Evolutionary conservation across 2,888 invertebrate genomes (phyloP).

Genomic region (Ethmia dodecea): DNA sequence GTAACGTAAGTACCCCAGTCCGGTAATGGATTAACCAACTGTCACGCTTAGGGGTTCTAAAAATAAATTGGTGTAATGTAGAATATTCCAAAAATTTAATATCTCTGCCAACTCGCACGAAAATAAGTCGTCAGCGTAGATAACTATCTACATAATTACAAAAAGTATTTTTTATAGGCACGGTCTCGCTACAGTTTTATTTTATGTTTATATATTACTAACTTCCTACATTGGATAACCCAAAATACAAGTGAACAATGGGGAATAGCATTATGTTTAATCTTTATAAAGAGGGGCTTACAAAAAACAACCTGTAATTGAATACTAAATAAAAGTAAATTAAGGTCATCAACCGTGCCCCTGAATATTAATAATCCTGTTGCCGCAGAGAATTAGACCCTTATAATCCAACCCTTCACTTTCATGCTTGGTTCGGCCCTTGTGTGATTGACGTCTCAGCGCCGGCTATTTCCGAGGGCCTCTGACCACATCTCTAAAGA

Average conservation of each 20-base stretch:
- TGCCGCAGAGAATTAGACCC: conserved; percentile 59
- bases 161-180: too few relatives aligned
- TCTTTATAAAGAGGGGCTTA: conserved; percentile 18
- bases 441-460: conserved; percentile 62
- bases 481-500: conserved; percentile 31
- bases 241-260: neutral
- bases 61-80: too few relatives aligned
- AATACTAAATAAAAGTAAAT: conserved; percentile 58
- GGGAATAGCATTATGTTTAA: neutral
- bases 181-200: too few relatives aligned
- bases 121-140: too few relatives aligned
- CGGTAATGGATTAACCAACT: too few relatives aligned
- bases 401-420: conserved; percentile 72
- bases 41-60: too few relatives aligned
- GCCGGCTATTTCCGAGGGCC: conserved; percentile 46
- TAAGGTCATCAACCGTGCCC: conserved; percentile 48
- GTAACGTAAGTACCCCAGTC: too few relatives aligned
- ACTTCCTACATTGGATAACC: neutral
- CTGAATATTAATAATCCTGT: conserved; percentile 65
- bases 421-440: conserved; percentile 53
- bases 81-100: too few relatives aligned
- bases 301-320: conserved; percentile 43
- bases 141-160: too few relatives aligned
- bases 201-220: too few relatives aligned
- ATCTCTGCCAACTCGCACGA: too few relatives aligned